Evolutionary conservation across 2,797 vertebrate genomes (phyloP).

Genomic region (Ceyx erithaca): DNA sequence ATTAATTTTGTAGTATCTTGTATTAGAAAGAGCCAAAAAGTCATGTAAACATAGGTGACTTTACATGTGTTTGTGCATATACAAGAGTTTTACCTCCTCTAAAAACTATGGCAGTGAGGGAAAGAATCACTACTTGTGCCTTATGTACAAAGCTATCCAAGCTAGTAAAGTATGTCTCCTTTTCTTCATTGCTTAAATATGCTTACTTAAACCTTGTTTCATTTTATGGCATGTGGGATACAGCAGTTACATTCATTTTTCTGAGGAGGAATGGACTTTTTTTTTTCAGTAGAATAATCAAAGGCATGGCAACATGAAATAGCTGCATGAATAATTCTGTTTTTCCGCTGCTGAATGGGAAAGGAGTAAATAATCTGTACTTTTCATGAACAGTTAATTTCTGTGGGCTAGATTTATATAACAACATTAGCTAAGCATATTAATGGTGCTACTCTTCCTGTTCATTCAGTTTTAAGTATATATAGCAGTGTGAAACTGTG

Average conservation of each 20-base stretch:
- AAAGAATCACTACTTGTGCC: neutral
- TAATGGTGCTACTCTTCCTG: neutral
- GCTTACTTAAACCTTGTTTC: neutral
- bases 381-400: neutral
- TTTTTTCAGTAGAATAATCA: neutral
- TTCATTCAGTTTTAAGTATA: neutral
- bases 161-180: neutral
- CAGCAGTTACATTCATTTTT: neutral
- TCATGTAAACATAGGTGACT: neutral
- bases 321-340: neutral
- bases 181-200: conserved; percentile 25
- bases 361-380: neutral
- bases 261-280: neutral
- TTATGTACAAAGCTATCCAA: conserved; percentile 2
- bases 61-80: neutral
- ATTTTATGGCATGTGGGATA: neutral
- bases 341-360: neutral
- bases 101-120: neutral
- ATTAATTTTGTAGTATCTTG: neutral
- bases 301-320: neutral
- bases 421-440: neutral
- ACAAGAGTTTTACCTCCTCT: neutral
- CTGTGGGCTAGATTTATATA: neutral
- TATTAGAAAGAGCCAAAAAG: neutral
- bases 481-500: neutral